Conservation (phyloP, 2,113 vertebrate genomes). For the Malurus elegans region DNA sequence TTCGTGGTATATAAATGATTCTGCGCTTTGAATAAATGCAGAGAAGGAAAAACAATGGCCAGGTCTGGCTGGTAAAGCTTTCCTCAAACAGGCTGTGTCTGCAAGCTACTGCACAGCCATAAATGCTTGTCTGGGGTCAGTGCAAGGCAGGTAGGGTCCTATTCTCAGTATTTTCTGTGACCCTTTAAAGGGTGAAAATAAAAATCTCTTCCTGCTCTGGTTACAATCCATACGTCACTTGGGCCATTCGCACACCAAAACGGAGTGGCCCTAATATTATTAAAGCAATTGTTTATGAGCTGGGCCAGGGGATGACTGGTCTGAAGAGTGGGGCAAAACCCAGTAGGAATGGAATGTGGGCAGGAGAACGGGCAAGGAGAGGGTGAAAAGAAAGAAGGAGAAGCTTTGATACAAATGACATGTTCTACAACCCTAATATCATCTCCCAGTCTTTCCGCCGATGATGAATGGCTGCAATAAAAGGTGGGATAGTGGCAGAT, state of each 20-base stretch:
- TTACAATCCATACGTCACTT: not conserved
- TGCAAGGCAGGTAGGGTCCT: not conserved
- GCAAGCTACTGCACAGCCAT: not conserved
- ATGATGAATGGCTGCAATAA: constrained; percentile 63
- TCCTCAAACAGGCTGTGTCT: not conserved
- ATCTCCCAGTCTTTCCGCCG: constrained; percentile 38
- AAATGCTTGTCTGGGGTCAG: not conserved
- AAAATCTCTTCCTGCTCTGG: not conserved
- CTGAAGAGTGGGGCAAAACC: not conserved
- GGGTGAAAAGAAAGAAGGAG: not conserved
- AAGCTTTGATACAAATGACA: constrained; percentile 22
- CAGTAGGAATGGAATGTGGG: not conserved
- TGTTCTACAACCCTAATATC: constrained; percentile 50
- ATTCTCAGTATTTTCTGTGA: not conserved
- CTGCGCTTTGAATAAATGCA: not conserved
- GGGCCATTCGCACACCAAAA: constrained; percentile 28
- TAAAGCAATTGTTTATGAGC: constrained; percentile 1
- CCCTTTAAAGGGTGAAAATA: constrained; percentile 20
- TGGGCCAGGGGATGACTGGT: not conserved
- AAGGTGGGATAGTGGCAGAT: not conserved
- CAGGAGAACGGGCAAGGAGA: not conserved
- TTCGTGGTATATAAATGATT: not conserved
- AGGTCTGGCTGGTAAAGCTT: constrained; percentile 1
- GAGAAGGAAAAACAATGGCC: not conserved
- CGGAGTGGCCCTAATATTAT: not conserved